These are phyloP conservation scores for Parapsyche elsis DNA, from an alignment of 1,140 invertebrate species.

Conservation along the genomic window DNA sequence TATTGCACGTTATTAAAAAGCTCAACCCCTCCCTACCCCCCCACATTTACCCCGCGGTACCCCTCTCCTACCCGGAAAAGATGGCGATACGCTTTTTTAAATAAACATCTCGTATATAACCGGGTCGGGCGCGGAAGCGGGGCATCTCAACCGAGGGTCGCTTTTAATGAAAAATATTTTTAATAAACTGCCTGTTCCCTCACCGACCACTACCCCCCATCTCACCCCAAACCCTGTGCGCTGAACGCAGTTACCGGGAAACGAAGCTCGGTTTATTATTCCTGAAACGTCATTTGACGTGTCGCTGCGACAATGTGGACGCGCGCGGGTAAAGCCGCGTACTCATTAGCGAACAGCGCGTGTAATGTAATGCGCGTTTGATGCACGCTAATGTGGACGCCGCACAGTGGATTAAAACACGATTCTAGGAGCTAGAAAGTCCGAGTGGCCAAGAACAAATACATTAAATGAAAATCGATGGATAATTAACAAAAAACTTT, in stretches of 20 bases:
- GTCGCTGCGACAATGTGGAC: neutral
- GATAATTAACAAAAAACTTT: no score
- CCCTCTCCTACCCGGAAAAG: slow-evolving; percentile 19
- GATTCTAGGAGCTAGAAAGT: no score
- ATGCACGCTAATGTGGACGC: no score
- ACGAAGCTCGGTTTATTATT: neutral
- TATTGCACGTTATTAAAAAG: slow-evolving; percentile 54
- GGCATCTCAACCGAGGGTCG: neutral
- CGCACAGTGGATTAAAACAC: no score
- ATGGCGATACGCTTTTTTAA: slow-evolving; percentile 47
- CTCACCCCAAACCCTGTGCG: no score
- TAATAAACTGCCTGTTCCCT: slow-evolving; percentile 51
- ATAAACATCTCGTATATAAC: slow-evolving; percentile 50
- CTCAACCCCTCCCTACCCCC: neutral
- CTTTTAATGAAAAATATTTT: slow-evolving; percentile 56
- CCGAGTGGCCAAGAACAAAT: no score
- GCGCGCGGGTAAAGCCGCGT: neutral
- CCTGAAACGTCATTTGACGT: neutral
- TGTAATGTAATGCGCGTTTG: no score
- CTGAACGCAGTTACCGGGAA: neutral
- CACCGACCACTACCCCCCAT: neutral
- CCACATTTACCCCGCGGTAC: no score
- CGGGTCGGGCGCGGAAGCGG: neutral
- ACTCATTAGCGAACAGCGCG: no score
- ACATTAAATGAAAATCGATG: no score